Conservation (phyloP, 2,113 vertebrate species). For the Centropus bengalensis region DNA sequence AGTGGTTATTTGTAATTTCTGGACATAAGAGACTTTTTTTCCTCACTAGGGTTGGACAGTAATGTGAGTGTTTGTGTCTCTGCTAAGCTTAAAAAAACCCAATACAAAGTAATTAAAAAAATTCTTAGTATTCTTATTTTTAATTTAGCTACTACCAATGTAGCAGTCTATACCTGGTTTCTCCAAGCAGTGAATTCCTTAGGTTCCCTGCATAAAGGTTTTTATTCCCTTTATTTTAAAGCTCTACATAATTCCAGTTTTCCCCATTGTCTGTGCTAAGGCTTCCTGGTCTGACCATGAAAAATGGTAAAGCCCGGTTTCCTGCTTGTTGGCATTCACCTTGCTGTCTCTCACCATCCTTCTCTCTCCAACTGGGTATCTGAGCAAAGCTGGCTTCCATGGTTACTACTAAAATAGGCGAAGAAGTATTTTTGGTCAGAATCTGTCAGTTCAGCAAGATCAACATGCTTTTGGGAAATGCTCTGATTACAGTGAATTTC, state of each 20-base stretch:
- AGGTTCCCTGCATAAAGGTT: neutral
- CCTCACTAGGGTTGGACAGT: neutral
- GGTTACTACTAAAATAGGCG: slow-evolving; percentile 67
- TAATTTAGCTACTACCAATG: neutral
- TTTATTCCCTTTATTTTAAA: neutral
- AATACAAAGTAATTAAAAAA: neutral
- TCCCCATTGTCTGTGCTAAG: neutral
- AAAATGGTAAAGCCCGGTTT: neutral
- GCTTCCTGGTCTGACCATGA: neutral
- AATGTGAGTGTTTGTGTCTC: neutral
- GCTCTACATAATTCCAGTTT: neutral
- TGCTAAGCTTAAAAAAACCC: neutral
- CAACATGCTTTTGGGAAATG: slow-evolving; percentile 34
- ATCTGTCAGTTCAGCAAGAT: slow-evolving; percentile 64
- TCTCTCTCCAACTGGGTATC: neutral
- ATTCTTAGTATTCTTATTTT: neutral
- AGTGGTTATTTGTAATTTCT: neutral
- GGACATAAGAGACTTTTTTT: neutral
- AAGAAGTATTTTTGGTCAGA: slow-evolving; percentile 61
- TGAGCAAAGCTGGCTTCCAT: slow-evolving; percentile 54
- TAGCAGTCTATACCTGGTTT: neutral
- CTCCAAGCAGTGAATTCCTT: neutral
- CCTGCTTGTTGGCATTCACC: slow-evolving; percentile 12
- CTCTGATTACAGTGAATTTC: slow-evolving; percentile 27
- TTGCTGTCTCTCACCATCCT: slow-evolving; percentile 1